Evolutionary conservation across 2,797 vertebrate species (phyloP).

Genomic region (Enteromius mattozi): DNA sequence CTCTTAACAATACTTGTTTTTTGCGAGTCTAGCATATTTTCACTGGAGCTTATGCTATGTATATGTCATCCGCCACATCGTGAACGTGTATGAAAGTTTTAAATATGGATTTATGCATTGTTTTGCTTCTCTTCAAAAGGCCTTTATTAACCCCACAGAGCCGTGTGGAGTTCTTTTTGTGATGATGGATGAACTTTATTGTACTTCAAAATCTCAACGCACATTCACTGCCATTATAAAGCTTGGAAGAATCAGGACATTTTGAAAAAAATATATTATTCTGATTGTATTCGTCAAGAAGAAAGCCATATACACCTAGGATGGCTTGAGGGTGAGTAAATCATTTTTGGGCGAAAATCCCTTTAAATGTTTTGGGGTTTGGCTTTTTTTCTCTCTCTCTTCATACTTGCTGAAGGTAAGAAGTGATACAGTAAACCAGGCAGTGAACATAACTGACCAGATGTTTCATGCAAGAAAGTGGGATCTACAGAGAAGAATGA

Average conservation of each 20-base stretch:
- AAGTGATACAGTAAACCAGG: not conserved
- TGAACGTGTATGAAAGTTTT: not conserved
- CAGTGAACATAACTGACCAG: not conserved
- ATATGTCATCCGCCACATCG: not conserved
- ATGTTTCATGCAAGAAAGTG: not conserved
- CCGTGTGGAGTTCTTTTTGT: not conserved
- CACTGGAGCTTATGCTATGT: not conserved
- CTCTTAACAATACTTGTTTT: not conserved
- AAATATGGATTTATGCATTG: not conserved
- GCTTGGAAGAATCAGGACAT: not conserved
- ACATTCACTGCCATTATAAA: not conserved
- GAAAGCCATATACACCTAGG: not conserved
- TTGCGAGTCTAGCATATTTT: not conserved
- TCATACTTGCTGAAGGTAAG: not conserved
- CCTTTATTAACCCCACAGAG: not conserved
- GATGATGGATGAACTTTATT: not conserved
- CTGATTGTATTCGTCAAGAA: not conserved
- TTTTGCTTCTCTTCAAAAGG: not conserved
- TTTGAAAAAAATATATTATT: not conserved
- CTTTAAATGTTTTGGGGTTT: not conserved
- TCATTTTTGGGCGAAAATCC: not conserved
- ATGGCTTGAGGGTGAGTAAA: not conserved
- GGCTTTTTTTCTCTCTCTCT: not conserved
- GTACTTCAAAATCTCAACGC: not conserved
- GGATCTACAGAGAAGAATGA: not conserved